Evolutionary conservation across 1,140 invertebrate species (phyloP), one percentile per base, ranked within the genome.

Genomic region (Ericerus pela): DNA sequence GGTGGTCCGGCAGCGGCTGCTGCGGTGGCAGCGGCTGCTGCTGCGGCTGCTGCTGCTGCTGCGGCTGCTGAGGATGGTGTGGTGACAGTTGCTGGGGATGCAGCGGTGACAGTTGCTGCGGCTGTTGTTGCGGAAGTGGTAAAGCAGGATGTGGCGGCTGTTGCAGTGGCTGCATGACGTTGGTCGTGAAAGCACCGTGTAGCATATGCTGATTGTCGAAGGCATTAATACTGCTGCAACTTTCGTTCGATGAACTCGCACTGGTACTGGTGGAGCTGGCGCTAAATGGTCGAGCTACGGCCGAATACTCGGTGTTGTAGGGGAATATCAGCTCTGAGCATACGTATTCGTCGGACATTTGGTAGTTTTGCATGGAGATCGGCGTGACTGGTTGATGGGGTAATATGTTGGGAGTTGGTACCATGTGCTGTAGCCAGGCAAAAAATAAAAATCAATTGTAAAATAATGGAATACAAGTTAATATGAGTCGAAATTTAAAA

Each of bases 281-380:
- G 55, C 78, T 80, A 62, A 75, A 80, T 18, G 56, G 58, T 52
- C 59, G 38, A 18, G 51, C 22, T 20, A 53, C 33, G 43, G 52
- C 24, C 54, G 65, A 60, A 56, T 38, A 36, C n/a, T n/a, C n/a
- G n/a, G n/a, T n/a, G n/a, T n/a, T n/a, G 54, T 61, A 58, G 26
- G 33, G 55, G 59, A 63, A 62, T 24, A 61, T 58, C 1, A 61
- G 52, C 12, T 64, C 62, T n/a, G 57, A 55, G n/a, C 56, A 60
- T 12, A 14, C 12, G 27, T 52, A 58, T 14, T 59, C 55, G 0
- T 59, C 59, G 18, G n/a, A 12, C 16, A 20, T 26, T 41, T 60
- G 58, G 36, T 12, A 36, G 20, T 41, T 41, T 3, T n/a, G 37
- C 37, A 41, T 4, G 3, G 22, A 6, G 37, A 16, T 41, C 6